These are phyloP conservation scores for Helogale parvula DNA, from an alignment of 2,113 vertebrate species.

Conservation along the genomic window DNA sequence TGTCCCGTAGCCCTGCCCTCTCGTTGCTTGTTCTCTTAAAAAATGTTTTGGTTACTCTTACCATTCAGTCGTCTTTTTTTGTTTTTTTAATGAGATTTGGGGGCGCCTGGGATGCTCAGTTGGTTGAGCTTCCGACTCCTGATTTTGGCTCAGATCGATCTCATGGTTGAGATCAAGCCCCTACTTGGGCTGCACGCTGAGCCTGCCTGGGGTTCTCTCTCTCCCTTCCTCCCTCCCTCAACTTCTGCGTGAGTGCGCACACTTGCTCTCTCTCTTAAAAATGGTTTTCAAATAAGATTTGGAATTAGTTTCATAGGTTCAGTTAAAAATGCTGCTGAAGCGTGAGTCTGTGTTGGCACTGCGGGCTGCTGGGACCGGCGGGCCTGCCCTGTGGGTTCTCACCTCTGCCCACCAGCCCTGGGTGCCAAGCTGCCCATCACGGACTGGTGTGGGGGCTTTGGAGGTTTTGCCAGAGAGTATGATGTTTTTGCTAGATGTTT, in stretches of 20 bases:
- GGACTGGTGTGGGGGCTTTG: too few relatives aligned
- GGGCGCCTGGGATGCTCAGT: too few relatives aligned
- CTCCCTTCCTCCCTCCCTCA: too few relatives aligned
- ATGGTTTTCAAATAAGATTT: background rate
- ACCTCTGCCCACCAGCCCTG: background rate
- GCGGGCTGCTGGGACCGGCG: background rate
- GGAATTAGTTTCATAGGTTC: background rate
- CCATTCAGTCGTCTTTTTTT: background rate
- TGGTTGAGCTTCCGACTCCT: too few relatives aligned
- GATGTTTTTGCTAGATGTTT: background rate
- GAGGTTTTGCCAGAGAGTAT: accelerated
- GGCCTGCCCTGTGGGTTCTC: background rate
- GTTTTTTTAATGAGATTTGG: background rate
- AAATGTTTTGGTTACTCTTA: background rate
- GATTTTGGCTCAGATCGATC: too few relatives aligned
- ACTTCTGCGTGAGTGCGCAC: too few relatives aligned
- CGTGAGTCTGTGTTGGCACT: background rate
- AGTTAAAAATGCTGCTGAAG: background rate
- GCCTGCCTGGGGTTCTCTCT: too few relatives aligned
- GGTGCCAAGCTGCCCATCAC: accelerated
- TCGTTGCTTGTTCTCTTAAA: background rate
- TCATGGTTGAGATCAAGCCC: too few relatives aligned
- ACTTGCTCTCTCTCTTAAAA: too few relatives aligned
- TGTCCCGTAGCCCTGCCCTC: background rate
- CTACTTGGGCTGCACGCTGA: too few relatives aligned